Evolutionary conservation across 92 coral and sea anemone species (phyloP).

Genomic region (Zoanthus sociatus): DNA sequence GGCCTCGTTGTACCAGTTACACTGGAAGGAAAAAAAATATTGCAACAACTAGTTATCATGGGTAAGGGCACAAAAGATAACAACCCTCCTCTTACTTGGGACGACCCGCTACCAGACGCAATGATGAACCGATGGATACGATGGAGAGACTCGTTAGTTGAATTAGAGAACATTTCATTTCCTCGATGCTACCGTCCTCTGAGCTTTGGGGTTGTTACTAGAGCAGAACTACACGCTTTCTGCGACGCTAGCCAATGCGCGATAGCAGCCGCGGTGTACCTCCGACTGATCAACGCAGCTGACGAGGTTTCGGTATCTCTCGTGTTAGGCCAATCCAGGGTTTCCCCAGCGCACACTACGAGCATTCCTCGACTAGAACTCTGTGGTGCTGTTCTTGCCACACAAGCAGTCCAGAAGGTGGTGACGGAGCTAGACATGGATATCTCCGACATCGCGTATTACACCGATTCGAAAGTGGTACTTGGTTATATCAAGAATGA

Average conservation of each 20-base stretch:
- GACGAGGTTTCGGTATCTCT: constrained; percentile 40
- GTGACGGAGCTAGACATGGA: constrained; percentile 46
- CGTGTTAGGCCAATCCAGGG: constrained; percentile 56
- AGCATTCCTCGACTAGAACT: constrained; percentile 70
- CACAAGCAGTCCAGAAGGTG: constrained; percentile 45
- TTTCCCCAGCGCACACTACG: constrained; percentile 63
- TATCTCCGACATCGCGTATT: constrained; percentile 50
- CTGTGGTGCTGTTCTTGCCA: constrained; percentile 63
- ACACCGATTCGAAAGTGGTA: constrained; percentile 68
- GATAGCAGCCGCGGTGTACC: constrained; percentile 58
- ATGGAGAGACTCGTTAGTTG: not conserved
- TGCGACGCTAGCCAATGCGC: constrained; percentile 70
- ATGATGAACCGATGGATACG: not conserved
- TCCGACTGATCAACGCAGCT: constrained; percentile 9
- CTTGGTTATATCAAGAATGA: constrained; percentile 66
- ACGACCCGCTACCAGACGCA: constrained; percentile 60
- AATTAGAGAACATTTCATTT: not conserved
- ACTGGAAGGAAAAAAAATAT: constrained; percentile 48
- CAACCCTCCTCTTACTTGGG: constrained; percentile 51
- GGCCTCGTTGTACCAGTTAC: not conserved
- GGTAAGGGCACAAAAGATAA: constrained; percentile 24
- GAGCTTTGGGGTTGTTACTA: not conserved
- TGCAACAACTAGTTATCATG: constrained; percentile 34
- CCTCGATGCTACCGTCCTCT: not conserved
- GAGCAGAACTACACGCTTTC: constrained; percentile 59